Conservation (phyloP, 30 jellyfish, hydroid and myxozoan species). For the Hydra vulgaris region DNA sequence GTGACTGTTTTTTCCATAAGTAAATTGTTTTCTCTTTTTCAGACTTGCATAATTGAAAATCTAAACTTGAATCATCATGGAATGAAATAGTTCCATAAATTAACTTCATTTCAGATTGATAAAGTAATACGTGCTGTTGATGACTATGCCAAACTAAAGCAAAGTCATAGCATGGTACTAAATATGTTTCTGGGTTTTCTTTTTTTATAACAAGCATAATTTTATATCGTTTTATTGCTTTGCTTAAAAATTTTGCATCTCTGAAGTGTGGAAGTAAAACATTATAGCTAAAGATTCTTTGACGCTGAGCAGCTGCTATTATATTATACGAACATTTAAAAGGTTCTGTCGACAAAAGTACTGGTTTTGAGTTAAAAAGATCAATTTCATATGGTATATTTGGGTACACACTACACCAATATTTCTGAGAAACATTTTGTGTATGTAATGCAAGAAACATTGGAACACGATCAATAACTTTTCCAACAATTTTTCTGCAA, state of each 20-base stretch:
- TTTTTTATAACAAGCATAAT: slow-evolving; percentile 45
- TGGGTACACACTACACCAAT: slow-evolving; percentile 66
- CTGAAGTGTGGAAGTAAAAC: slow-evolving; percentile 65
- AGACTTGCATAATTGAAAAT: slow-evolving; percentile 47
- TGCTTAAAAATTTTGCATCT: slow-evolving; percentile 42
- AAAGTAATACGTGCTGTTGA: slow-evolving; percentile 42
- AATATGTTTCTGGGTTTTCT: slow-evolving; percentile 48
- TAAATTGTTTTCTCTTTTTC: slow-evolving; percentile 34
- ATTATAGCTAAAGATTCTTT: slow-evolving; percentile 57
- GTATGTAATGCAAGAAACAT: slow-evolving; percentile 6
- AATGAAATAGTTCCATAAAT: slow-evolving; percentile 41
- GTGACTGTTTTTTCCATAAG: slow-evolving; percentile 45
- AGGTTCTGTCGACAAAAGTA: slow-evolving; percentile 1
- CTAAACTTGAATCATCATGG: slow-evolving; percentile 49
- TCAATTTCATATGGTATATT: slow-evolving; percentile 47
- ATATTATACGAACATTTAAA: slow-evolving; percentile 30
- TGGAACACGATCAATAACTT: slow-evolving; percentile 33
- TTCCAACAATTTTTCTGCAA: slow-evolving; percentile 23
- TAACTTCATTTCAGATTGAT: slow-evolving; percentile 33
- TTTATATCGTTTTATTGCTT: slow-evolving; percentile 68
- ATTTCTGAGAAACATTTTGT: slow-evolving; percentile 20
- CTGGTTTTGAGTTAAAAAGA: slow-evolving; percentile 40
- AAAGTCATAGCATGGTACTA: slow-evolving; percentile 73
- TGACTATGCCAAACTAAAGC: slow-evolving; percentile 87
- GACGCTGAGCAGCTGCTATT: slow-evolving; percentile 47